Evolutionary conservation across 2,113 vertebrate genomes (phyloP), one percentile per base, ranked within the genome.

Genomic region (Solea senegalensis): DNA sequence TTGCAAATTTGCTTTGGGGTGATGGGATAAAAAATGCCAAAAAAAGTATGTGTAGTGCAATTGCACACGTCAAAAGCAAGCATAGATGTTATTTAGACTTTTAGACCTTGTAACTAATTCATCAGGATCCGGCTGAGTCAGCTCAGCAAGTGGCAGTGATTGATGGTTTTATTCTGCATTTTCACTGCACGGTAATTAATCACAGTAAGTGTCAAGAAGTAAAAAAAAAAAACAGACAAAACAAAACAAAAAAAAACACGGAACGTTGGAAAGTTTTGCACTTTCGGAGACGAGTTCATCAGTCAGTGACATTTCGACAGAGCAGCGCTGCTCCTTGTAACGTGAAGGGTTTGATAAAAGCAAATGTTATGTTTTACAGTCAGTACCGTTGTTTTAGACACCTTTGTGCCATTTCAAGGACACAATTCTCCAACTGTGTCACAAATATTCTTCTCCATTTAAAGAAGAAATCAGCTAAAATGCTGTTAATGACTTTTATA

Each of bases 181-280:
- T 79, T 72, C 34, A 44, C 45, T 27, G 74, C 2, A 6, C 2
- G 4, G 27, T 57, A 51, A 76, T 81, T 74, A 58, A 74, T 86
- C 65, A 34, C 34, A 76, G 57, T 71, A 39, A 8, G 0, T 14
- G 54, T 0, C 26, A 9, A 26, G 11, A 34, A 10, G 26, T 9
- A 6, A 16, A 41, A 41, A 26, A 0, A 10, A 16, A 34, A 9
- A 61, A 44, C 41, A 43, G 12, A 46, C 5, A 46, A 46, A 46
- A 46, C 44, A 8, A 46, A 46, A 5, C 44, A 46, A 12, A 21
- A 21, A 21, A 21, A 21, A 21, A 21, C 21, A 21, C 21, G 21
- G 21, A 21, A 21, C 21, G 21, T 21, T 21, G 21, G 34, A 34
- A 34, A 34, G 34, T 71, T 52, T 71, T 60, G 15, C 50, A 78